A percentile compares a stretch with the other conserved stretches of the same genome.
These are phyloP conservation scores for Chymomyza amoena DNA, from an alignment of 2,888 invertebrate species.

Conservation along the genomic window DNA sequence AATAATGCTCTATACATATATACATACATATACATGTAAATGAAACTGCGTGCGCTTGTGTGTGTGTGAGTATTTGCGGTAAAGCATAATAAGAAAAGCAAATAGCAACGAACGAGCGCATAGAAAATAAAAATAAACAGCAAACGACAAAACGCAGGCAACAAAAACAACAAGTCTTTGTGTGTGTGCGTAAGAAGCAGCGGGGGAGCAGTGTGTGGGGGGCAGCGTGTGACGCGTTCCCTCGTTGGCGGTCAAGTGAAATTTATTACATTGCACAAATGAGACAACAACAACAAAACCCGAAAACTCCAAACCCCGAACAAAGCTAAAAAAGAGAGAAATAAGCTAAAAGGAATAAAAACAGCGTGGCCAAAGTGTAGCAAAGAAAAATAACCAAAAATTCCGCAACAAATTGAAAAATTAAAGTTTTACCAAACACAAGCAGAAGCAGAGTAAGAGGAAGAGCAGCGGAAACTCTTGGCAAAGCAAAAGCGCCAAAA, in stretches of 20 bases:
- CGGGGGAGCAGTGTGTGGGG: neutral
- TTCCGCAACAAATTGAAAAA: conserved; percentile 71
- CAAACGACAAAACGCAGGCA: conserved; percentile 49
- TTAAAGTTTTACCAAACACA: conserved; percentile 57
- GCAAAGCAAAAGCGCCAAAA: conserved; percentile 39
- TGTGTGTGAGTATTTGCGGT: conserved; percentile 16
- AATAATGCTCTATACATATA: conserved; percentile 11
- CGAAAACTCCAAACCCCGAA: neutral
- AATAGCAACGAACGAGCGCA: conserved; percentile 60
- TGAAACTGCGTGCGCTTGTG: conserved; percentile 25
- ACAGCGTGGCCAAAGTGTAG: conserved; percentile 35
- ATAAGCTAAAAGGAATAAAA: neutral
- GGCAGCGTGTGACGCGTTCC: conserved; percentile 55
- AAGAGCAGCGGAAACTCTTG: conserved; percentile 46
- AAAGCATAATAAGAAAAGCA: conserved; percentile 57
- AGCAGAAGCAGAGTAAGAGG: conserved; percentile 18
- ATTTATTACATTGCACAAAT: conserved; percentile 72
- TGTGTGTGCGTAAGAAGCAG: too few species aligned
- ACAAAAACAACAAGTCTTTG: conserved; percentile 18
- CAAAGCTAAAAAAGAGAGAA: conserved; percentile 9
- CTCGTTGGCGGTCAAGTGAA: conserved; percentile 70
- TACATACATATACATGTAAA: conserved; percentile 58
- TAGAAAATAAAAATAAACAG: conserved; percentile 64
- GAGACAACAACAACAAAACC: conserved; percentile 50
- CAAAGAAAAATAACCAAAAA: conserved; percentile 61